Evolutionary conservation across 2,888 invertebrate species (phyloP).

Genomic region (Sicus ferrugineus): DNA sequence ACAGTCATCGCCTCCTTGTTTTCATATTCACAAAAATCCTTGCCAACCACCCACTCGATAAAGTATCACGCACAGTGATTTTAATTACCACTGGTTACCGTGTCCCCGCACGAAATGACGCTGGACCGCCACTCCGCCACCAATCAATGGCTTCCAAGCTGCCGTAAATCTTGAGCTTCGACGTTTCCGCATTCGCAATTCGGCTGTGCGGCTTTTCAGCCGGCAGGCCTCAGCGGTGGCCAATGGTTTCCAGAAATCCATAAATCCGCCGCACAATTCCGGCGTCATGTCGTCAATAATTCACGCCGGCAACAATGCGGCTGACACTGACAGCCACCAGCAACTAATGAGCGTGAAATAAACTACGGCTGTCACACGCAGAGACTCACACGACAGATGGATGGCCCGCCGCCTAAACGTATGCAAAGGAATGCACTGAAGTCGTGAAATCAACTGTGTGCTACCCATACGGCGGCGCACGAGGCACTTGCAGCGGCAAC

Average conservation of each 20-base stretch:
- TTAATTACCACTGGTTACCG: background rate
- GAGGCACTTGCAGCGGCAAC: slow-evolving; percentile 1
- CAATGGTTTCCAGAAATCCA: slow-evolving; percentile 3
- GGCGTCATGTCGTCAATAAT: slow-evolving; percentile 18
- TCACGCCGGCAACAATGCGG: background rate
- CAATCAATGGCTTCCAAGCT: background rate
- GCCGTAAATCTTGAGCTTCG: background rate
- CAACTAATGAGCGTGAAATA: background rate
- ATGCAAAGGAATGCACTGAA: background rate
- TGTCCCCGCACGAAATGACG: too few species aligned
- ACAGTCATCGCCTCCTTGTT: background rate
- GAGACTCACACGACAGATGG: too few species aligned
- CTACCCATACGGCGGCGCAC: slow-evolving; percentile 2
- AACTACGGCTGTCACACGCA: background rate
- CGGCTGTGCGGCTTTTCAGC: background rate
- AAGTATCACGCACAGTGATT: slow-evolving; percentile 3
- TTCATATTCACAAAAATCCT: too few species aligned
- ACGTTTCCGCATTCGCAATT: slow-evolving; percentile 16
- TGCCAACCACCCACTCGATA: too few species aligned
- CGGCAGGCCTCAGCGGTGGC: background rate
- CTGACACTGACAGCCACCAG: background rate
- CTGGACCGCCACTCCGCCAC: background rate
- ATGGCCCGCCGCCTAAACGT: background rate
- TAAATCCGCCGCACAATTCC: background rate
- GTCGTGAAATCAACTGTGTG: background rate